Evolutionary conservation across 2,888 invertebrate genomes (phyloP), one percentile per base, ranked within the genome.

Genomic region (Scaptomyza polygonia): DNA sequence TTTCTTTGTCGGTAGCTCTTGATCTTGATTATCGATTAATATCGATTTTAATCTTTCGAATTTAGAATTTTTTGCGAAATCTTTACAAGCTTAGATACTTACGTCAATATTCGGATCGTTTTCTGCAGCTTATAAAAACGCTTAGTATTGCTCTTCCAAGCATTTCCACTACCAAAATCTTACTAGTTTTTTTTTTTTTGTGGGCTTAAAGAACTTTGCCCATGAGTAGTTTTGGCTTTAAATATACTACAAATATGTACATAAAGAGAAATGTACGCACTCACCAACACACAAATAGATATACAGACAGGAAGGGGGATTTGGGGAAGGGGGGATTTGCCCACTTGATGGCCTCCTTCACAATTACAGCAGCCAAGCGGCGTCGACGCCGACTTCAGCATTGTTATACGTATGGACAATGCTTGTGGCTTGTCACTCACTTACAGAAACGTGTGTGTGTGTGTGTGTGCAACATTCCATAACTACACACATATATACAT

Each of bases 271-370:
- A 8, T 36, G n/a, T 16, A 40, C 49, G 27, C 39, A 47, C 34
- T 29, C 9, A 29, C 34, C 5, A 8, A 14, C 36, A 14, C 14
- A 56, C 59, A 47, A 48, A 61, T 59, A 16, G n/a, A 48, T 5
- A 8, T 8, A 30, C 5, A 16, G 21, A 27, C 27, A 43, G n/a
- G 36, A 45, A 9, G 40, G 4, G 6, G 18, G n/a, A n/a, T n/a
- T 6, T 25, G 27, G 11, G 18, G 16, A 16, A 16, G 11, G 30
- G 48, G 66, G 70, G 80, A 51, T 51, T 51, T 74, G 68, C 59
- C 79, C 77, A 81, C 85, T 85, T 88, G 84, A 88, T 78, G 84
- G 73, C 84, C 86, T 88, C 76, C 85, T 86, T 88, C 86, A 85
- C 74, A 86, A 88, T 88, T 88, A 80, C 88, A 83, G 76, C 79